A percentile compares a stretch with the other conserved stretches of the same genome.
These are phyloP conservation scores for Dreissena rostriformis DNA, from an alignment of 1,140 invertebrate genomes.

Conservation along the genomic window DNA sequence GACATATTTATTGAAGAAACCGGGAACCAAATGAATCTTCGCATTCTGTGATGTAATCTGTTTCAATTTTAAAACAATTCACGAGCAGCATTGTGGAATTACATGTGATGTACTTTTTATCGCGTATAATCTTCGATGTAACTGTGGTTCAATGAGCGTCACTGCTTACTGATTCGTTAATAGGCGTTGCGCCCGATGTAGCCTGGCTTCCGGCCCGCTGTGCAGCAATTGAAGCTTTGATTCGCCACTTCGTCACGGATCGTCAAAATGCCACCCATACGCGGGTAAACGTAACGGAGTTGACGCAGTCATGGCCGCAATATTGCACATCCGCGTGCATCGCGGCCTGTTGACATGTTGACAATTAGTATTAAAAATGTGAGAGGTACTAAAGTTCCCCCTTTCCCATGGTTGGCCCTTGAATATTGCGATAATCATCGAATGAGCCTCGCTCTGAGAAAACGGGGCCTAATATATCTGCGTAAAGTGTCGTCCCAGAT, in stretches of 20 bases:
- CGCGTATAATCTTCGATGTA: conserved; percentile 26
- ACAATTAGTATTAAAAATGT: no score
- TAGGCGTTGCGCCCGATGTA: not conserved
- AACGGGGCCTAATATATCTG: no score
- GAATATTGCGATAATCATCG: no score
- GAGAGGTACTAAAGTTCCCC: no score
- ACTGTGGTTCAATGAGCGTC: not conserved
- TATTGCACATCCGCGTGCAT: no score
- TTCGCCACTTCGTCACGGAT: conserved; percentile 11
- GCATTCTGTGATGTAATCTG: conserved; percentile 12
- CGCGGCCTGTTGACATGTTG: no score
- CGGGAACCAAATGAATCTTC: conserved; percentile 15
- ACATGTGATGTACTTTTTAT: conserved; percentile 54
- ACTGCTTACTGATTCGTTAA: conserved; percentile 24
- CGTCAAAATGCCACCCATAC: conserved; percentile 27
- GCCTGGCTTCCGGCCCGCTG: conserved; percentile 21
- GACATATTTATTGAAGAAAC: conserved; percentile 25
- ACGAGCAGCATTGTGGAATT: not conserved
- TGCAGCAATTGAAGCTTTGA: conserved; percentile 14
- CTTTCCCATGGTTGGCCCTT: no score
- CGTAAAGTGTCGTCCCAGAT: no score
- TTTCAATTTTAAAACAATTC: not conserved
- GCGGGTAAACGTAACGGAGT: no score
- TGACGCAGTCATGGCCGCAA: no score
- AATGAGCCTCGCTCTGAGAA: no score